phyloP scores from a whole-genome alignment of 2,888 invertebrate species.

The Litoditis marina region DNA sequence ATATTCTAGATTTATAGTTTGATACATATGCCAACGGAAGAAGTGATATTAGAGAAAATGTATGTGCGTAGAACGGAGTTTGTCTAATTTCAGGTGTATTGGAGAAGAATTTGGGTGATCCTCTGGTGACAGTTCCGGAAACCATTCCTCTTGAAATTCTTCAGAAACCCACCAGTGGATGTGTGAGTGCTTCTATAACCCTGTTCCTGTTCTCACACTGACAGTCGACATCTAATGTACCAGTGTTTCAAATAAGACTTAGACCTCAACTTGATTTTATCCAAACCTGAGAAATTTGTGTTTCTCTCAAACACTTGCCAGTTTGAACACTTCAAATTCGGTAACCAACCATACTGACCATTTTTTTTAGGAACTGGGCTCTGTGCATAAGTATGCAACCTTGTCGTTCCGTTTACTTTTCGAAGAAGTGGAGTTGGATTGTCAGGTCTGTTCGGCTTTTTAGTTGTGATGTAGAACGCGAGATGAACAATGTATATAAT shows the following conservation, averaged over 20 bases:
- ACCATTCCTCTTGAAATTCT: slow-evolving; percentile 57
- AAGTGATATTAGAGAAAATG: too few relatives aligned
- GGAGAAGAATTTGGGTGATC: slow-evolving; percentile 66
- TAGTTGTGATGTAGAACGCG: neutral
- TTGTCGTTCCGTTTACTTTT: slow-evolving; percentile 64
- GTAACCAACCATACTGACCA: neutral
- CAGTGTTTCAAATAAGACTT: too few relatives aligned
- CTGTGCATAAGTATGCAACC: slow-evolving; percentile 59
- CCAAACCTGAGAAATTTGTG: neutral
- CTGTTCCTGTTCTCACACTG: neutral
- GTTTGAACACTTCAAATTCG: neutral
- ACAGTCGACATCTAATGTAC: too few relatives aligned
- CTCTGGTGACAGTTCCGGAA: slow-evolving; percentile 51
- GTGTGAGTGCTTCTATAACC: slow-evolving; percentile 18
- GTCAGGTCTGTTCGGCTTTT: slow-evolving; percentile 10
- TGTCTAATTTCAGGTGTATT: slow-evolving; percentile 62
- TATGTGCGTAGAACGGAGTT: too few relatives aligned
- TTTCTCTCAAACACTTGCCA: neutral
- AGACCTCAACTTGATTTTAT: too few relatives aligned
- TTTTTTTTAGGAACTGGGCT: slow-evolving; percentile 26
- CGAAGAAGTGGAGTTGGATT: slow-evolving; percentile 62
- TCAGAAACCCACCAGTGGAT: slow-evolving; percentile 39
- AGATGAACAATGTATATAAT: too few relatives aligned
- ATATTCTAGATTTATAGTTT: neutral
- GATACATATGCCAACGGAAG: too few relatives aligned